These are phyloP conservation scores for Prenolepis imparis DNA, from an alignment of 2,888 invertebrate species.

Conservation along the genomic window DNA sequence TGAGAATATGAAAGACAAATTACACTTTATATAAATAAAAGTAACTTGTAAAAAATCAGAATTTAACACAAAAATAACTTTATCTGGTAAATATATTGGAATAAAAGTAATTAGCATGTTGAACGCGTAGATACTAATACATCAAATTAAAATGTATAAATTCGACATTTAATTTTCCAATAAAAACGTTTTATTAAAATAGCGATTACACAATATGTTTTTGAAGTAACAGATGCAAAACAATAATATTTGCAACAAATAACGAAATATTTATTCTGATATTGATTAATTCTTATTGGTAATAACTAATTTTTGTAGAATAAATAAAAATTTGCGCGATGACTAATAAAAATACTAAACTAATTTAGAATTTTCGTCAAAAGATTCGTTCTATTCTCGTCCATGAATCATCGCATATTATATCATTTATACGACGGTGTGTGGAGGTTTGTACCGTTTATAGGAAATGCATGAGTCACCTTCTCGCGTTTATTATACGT, in stretches of 20 bases:
- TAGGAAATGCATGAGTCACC: constrained; percentile 41
- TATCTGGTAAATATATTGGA: background rate
- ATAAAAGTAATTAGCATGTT: background rate
- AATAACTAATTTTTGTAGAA: background rate
- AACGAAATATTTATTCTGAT: background rate
- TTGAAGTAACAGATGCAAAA: background rate
- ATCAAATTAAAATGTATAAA: background rate
- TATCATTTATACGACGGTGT: constrained; percentile 4
- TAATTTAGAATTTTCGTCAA: constrained; percentile 1
- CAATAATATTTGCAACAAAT: background rate
- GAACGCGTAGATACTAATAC: background rate
- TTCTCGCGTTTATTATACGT: constrained; percentile 45
- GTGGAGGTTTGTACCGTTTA: constrained; percentile 26
- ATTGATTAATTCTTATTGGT: background rate
- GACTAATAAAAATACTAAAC: too few relatives aligned
- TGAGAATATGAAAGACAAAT: background rate
- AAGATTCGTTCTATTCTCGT: constrained; percentile 37
- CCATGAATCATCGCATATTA: constrained; percentile 29
- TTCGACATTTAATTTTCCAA: constrained; percentile 2
- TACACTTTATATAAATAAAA: background rate
- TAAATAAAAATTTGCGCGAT: background rate
- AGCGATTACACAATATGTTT: background rate
- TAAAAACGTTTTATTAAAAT: background rate
- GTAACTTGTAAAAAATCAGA: background rate
- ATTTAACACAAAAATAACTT: background rate